phyloP scores from a whole-genome alignment of 2,888 invertebrate species.

The Leuctra nigra region DNA sequence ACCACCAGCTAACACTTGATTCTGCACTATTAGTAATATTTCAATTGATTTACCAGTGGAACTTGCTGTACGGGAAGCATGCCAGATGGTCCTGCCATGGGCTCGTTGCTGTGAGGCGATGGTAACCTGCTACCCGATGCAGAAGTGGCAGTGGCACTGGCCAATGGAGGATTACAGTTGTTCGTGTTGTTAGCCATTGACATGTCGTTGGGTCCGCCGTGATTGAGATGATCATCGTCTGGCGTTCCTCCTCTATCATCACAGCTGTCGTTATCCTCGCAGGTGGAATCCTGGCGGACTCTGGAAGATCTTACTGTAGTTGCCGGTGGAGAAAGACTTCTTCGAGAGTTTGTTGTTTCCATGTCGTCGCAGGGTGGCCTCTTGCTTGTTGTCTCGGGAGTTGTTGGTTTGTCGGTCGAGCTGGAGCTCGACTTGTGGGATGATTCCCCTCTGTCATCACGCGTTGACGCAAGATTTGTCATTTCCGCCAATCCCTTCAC shows the following conservation, averaged over 20 bases:
- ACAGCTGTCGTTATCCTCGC: slow-evolving; percentile 31
- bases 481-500: slow-evolving; percentile 90
- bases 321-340: slow-evolving; percentile 27
- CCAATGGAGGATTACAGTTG: slow-evolving; percentile 33
- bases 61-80: slow-evolving; percentile 83
- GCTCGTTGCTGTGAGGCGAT: slow-evolving; percentile 60
- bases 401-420: slow-evolving; percentile 28
- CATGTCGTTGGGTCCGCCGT: slow-evolving; percentile 28
- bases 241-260: slow-evolving; percentile 26
- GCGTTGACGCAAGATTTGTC: slow-evolving; percentile 68
- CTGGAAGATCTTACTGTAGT: slow-evolving; percentile 24
- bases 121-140: slow-evolving; percentile 36
- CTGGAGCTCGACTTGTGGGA: slow-evolving; percentile 26
- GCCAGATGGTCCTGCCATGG: slow-evolving; percentile 74
- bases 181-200: slow-evolving; percentile 26
- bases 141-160: slow-evolving; percentile 32
- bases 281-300: slow-evolving; percentile 31
- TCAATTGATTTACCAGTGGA: slow-evolving; percentile 78
- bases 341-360: slow-evolving; percentile 30
- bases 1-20: too few relatives aligned
- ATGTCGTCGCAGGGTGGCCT: slow-evolving; percentile 26
- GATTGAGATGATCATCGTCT: slow-evolving; percentile 25
- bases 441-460: slow-evolving; percentile 33
- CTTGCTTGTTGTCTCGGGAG: slow-evolving; percentile 25
- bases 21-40: too few relatives aligned